These are phyloP conservation scores for Caenorhabditis afra DNA, from an alignment of 2,888 invertebrate species.

Conservation along the genomic window DNA sequence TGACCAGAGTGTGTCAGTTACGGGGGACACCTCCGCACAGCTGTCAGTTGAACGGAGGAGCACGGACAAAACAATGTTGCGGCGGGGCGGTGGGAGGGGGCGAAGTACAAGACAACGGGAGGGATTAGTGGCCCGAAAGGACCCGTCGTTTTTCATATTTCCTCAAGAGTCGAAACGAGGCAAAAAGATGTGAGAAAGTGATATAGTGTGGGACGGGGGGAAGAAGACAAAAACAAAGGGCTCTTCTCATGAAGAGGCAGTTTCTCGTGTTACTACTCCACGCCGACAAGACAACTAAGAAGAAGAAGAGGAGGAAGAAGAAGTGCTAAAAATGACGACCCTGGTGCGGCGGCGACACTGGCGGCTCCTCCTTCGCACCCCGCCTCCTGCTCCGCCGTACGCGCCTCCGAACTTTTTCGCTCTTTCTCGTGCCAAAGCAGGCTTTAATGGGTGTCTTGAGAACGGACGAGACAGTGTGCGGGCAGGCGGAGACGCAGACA, in stretches of 20 bases:
- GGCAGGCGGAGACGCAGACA: conserved; percentile 21
- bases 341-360: conserved; percentile 1
- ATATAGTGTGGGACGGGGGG: conserved; percentile 17
- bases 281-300: conserved; percentile 12
- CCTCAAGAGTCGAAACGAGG: conserved; percentile 18
- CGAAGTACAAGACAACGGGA: not conserved
- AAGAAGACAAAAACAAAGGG: conserved; percentile 16
- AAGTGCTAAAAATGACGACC: conserved; percentile 48
- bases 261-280: conserved; percentile 8
- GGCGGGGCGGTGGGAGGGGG: not conserved
- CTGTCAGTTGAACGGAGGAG: conserved; percentile 8
- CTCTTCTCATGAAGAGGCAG: conserved; percentile 14
- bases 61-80: not conserved
- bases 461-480: conserved; percentile 15
- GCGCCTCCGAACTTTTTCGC: conserved; percentile 20
- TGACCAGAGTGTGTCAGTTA: conserved; percentile 5
- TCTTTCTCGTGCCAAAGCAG: conserved; percentile 17
- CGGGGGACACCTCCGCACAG: conserved; percentile 6
- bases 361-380: conserved; percentile 5
- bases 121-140: conserved; percentile 6
- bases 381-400: conserved; percentile 14
- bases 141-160: conserved; percentile 10
- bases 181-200: conserved; percentile 39
- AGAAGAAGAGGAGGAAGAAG: too few relatives aligned
- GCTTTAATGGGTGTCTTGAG: conserved; percentile 60